These are phyloP conservation scores for Globia sparganii DNA, from an alignment of 2,888 invertebrate genomes.

Conservation along the genomic window DNA sequence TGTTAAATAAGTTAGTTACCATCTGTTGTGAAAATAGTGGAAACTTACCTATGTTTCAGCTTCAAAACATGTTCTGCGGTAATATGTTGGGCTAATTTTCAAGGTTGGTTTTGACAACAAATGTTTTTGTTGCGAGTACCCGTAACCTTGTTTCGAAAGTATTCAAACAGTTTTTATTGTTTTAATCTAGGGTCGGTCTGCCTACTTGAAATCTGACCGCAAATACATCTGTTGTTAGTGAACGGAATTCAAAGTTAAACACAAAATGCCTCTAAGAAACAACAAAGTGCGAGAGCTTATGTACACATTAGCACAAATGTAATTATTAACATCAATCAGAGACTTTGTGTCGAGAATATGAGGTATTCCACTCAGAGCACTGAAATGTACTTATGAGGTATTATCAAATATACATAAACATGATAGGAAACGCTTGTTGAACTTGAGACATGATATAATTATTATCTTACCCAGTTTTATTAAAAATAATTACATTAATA, in stretches of 20 bases:
- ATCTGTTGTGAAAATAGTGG: slow-evolving; percentile 12
- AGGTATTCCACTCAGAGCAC: too few relatives aligned
- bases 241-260: slow-evolving; percentile 28
- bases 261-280: slow-evolving; percentile 21
- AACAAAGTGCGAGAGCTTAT: slow-evolving; percentile 23
- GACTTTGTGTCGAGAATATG: background rate
- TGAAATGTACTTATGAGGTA: background rate
- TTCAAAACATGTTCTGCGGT: slow-evolving; percentile 11
- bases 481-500: slow-evolving; percentile 2
- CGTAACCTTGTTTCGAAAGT: slow-evolving; percentile 37
- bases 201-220: slow-evolving; percentile 24
- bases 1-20: slow-evolving; percentile 11
- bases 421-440: slow-evolving; percentile 15
- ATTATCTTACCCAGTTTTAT: background rate
- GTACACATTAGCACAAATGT: slow-evolving; percentile 17
- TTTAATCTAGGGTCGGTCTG: slow-evolving; percentile 33
- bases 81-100: slow-evolving; percentile 5
- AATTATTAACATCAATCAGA: slow-evolving; percentile 11
- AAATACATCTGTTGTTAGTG: slow-evolving; percentile 26
- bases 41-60: background rate
- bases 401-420: background rate
- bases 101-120: slow-evolving; percentile 11
- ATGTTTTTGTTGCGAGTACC: slow-evolving; percentile 12
- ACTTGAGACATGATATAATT: slow-evolving; percentile 18
- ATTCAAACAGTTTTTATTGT: slow-evolving; percentile 45